These are phyloP conservation scores for Brachymystax lenok DNA, from an alignment of 2,797 vertebrate genomes.

Conservation along the genomic window DNA sequence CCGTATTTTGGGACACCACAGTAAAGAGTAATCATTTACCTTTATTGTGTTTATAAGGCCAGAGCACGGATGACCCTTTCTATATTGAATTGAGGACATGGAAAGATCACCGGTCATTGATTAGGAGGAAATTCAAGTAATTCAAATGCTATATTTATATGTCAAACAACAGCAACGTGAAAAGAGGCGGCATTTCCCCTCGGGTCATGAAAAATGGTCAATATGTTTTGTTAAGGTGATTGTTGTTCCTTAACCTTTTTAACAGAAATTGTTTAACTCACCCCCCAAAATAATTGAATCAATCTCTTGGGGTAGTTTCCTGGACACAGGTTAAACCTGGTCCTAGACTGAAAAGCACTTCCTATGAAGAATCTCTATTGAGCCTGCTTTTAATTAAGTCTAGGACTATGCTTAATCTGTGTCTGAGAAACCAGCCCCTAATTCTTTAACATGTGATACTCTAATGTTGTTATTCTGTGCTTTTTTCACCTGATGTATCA, in stretches of 20 bases:
- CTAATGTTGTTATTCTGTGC: slow-evolving; percentile 40
- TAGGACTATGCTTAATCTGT: too few species aligned
- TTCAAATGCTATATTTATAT: slow-evolving; percentile 94
- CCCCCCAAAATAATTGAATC: slow-evolving; percentile 29
- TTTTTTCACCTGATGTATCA: slow-evolving; percentile 42
- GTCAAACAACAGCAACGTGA: slow-evolving; percentile 89
- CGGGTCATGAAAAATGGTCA: slow-evolving; percentile 50
- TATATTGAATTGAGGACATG: slow-evolving; percentile 93
- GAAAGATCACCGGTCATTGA: slow-evolving; percentile 99
- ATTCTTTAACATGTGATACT: slow-evolving; percentile 31
- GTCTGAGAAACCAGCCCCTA: background rate
- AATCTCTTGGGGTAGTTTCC: background rate
- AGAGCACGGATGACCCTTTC: slow-evolving; percentile 83
- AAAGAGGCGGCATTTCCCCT: slow-evolving; percentile 77
- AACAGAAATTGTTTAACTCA: slow-evolving; percentile 18
- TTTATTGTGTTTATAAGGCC: slow-evolving; percentile 92
- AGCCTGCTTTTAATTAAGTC: too few species aligned
- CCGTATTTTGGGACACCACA: slow-evolving; percentile 77
- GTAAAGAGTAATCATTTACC: slow-evolving; percentile 82
- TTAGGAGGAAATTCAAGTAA: slow-evolving; percentile 98
- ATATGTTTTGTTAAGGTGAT: slow-evolving; percentile 53
- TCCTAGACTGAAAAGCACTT: too few species aligned
- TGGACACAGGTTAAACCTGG: background rate
- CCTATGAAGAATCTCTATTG: too few species aligned
- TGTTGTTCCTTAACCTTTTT: slow-evolving; percentile 16